Base-by-base conservation (phyloP, 1,140 invertebrate species). In the Amyelois transitella region DNA sequence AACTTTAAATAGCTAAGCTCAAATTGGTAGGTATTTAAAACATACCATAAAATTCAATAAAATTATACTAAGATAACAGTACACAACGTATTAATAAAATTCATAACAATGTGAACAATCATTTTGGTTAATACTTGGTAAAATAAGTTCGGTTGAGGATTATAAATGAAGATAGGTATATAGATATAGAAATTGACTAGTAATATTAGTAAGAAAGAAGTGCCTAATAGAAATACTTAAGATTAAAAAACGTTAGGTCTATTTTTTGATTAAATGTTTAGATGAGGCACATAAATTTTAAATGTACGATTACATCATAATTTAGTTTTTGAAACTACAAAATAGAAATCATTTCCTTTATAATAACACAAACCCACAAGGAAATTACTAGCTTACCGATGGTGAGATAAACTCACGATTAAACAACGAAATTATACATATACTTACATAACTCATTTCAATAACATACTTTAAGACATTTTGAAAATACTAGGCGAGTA, bases 61-160 rank as follows among this genome's bases (percentile, higher is more conserved):
- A 75, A 72, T 69, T 68, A 72, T 72, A 64, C 59, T 70, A 73
- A 64, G 47, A 60, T 71, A 77, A 75, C 66, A 73, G 59, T 67
- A 73, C 69, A 85, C 75, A 83, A 86, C 83, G 70, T 78, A 77
- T 75, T 76, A 71, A 86, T 86, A 86, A 85, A 86, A 83, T 85
- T 85, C 85, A 64, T 79, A 81, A 81, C 78, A 67, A 75, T 69
- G 69, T 75, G 74, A 86, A 85, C 80, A 83, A 86, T 77, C 53
- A 60, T 73, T 83, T 86, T 86, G 81, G 83, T 83, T 85, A 82
- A 80, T 81, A 79, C 69, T 86, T 85, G 81, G 81, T 78, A 81
- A 74, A 69, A 53, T 73, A 60, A 73, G 62, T 63, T 58, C 48
- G 32, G 20, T 64, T 60, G 60, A 62, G 48, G 59, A 60, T 53